phyloP scores from a whole-genome alignment of 1,140 invertebrate genomes.

The Anastrepha obliqua region DNA sequence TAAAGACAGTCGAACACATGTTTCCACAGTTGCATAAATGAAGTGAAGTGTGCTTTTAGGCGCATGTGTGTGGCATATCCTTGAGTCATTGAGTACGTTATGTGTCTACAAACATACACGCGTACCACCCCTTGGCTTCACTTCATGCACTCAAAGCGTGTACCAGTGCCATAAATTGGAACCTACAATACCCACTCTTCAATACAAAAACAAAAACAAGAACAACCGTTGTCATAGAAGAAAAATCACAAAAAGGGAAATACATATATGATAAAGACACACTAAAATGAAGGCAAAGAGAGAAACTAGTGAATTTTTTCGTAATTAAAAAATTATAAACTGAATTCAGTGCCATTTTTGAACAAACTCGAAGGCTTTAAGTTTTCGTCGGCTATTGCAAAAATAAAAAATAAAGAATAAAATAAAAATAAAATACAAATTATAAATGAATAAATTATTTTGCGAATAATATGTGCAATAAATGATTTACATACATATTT shows the following conservation, averaged over 20 bases:
- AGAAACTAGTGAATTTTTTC: constrained; percentile 35
- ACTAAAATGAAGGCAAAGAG: neutral
- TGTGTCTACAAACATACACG: neutral
- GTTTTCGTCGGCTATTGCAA: constrained; percentile 39
- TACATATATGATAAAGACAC: neutral
- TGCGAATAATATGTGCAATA: constrained; percentile 39
- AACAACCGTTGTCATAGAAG: neutral
- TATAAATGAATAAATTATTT: neutral
- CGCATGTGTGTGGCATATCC: neutral
- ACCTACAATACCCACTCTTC: neutral
- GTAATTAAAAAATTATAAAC: constrained; percentile 29
- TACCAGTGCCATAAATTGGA: constrained; percentile 51
- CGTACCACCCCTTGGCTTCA: neutral
- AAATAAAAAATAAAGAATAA: neutral
- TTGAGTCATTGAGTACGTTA: neutral
- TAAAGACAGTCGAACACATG: neutral
- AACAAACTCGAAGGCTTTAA: constrained; percentile 43
- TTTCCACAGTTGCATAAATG: constrained; percentile 3
- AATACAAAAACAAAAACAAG: neutral
- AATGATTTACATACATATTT: neutral
- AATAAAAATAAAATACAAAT: neutral
- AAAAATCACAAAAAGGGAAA: neutral
- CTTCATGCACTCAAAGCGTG: constrained; percentile 4
- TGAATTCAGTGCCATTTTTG: constrained; percentile 50
- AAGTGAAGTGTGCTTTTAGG: constrained; percentile 13